These are phyloP conservation scores for Euschistus heros DNA, from an alignment of 1,140 invertebrate species.

Conservation along the genomic window DNA sequence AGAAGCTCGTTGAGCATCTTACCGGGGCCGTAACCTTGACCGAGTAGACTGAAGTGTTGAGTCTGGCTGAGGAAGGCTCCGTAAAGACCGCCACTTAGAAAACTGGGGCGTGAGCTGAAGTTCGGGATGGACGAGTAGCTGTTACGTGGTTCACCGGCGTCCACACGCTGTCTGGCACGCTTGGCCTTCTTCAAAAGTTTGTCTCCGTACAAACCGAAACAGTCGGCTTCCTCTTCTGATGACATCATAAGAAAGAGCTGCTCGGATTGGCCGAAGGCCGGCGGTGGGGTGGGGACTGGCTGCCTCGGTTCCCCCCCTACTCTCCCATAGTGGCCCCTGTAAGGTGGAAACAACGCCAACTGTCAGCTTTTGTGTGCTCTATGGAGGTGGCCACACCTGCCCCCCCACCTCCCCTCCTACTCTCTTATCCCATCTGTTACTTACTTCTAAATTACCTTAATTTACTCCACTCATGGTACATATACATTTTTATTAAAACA, in stretches of 20 bases:
- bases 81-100: constrained; percentile 71
- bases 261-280: constrained; percentile 50
- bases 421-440: constrained; percentile 12
- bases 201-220: constrained; percentile 82
- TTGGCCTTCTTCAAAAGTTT: constrained; percentile 79
- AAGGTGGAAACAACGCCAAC: constrained; percentile 32
- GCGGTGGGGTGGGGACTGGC: constrained; percentile 26
- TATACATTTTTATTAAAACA: too few species aligned
- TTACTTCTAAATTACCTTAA: constrained; percentile 4
- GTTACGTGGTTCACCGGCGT: constrained; percentile 86
- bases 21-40: constrained; percentile 63
- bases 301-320: constrained; percentile 27
- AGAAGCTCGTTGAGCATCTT: constrained; percentile 60
- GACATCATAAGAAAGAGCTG: constrained; percentile 73
- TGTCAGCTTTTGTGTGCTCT: constrained; percentile 31
- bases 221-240: constrained; percentile 85
- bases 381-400: constrained; percentile 27
- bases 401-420: constrained; percentile 11
- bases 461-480: too few species aligned
- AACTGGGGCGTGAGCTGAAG: constrained; percentile 70
- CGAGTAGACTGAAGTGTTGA: constrained; percentile 65
- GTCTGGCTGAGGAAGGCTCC: constrained; percentile 61
- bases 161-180: constrained; percentile 84
- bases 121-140: constrained; percentile 80
- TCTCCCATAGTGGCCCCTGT: constrained; percentile 30